Evolutionary conservation across 2,797 vertebrate genomes (phyloP).

Genomic region (Pseudochirops cupreus): DNA sequence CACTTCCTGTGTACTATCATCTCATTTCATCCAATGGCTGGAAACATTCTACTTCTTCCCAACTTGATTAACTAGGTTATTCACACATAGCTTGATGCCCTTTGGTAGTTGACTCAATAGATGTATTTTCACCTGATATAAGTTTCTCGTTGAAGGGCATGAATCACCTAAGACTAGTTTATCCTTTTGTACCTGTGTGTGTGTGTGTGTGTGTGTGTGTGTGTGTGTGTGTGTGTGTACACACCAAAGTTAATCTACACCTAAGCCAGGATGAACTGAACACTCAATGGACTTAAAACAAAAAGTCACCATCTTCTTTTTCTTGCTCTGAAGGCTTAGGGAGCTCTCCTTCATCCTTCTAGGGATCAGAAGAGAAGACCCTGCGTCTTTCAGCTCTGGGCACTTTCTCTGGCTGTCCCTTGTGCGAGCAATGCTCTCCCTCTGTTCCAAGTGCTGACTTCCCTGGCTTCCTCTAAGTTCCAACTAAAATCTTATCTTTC

Average conservation of each 20-base stretch:
- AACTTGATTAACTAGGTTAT: background rate
- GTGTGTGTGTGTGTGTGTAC: background rate
- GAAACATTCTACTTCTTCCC: background rate
- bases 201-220: background rate
- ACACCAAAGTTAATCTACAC: background rate
- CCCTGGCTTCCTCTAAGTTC: background rate
- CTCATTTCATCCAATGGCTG: background rate
- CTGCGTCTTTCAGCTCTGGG: background rate
- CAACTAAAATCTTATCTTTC: background rate
- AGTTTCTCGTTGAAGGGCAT: background rate
- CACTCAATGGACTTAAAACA: background rate
- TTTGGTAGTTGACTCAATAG: background rate
- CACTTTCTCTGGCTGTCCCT: background rate
- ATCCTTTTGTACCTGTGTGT: background rate
- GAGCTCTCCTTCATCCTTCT: background rate
- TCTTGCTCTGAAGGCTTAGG: background rate
- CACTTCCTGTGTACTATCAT: background rate
- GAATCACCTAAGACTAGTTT: background rate
- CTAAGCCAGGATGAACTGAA: background rate
- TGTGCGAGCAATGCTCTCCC: background rate
- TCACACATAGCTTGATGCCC: background rate
- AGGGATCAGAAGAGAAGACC: background rate
- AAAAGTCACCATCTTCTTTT: background rate
- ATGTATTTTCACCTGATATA: background rate
- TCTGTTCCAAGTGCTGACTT: background rate